Evolutionary conservation across 2,888 invertebrate genomes (phyloP).

Genomic region (Abrostola tripartita): DNA sequence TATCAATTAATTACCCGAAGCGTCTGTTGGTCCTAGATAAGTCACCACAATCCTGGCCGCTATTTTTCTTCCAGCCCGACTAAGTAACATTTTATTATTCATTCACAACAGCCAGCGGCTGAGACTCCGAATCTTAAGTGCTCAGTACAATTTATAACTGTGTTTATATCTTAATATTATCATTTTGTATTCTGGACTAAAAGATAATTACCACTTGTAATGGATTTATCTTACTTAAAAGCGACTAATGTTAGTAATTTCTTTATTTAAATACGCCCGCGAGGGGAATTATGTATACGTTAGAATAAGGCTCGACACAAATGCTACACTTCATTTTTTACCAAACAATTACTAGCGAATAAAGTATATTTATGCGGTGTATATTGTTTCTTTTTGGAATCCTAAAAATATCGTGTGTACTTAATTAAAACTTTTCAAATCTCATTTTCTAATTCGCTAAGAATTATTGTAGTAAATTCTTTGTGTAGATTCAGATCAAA

Average conservation of each 20-base stretch:
- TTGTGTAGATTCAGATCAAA: too few species aligned
- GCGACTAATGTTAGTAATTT: constrained; percentile 46
- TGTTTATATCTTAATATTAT: constrained; percentile 52
- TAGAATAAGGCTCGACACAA: constrained; percentile 8
- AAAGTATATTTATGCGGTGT: not conserved
- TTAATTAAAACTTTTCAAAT: too few species aligned
- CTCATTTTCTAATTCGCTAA: too few species aligned
- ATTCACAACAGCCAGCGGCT: constrained; percentile 20
- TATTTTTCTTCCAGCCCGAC: not conserved
- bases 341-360: constrained; percentile 1
- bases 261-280: constrained; percentile 40
- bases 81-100: constrained; percentile 14
- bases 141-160: constrained; percentile 50
- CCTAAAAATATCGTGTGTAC: too few species aligned
- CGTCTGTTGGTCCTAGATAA: not conserved
- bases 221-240: constrained; percentile 49
- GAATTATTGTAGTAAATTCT: too few species aligned
- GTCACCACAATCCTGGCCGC: not conserved
- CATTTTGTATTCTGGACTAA: constrained; percentile 34
- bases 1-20: not conserved
- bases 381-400: not conserved
- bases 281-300: constrained; percentile 27
- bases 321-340: not conserved
- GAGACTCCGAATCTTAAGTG: constrained; percentile 33
- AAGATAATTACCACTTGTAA: constrained; percentile 47